Base-by-base conservation (phyloP, 2,797 vertebrate genomes). In the Phalloptychus januarius region DNA sequence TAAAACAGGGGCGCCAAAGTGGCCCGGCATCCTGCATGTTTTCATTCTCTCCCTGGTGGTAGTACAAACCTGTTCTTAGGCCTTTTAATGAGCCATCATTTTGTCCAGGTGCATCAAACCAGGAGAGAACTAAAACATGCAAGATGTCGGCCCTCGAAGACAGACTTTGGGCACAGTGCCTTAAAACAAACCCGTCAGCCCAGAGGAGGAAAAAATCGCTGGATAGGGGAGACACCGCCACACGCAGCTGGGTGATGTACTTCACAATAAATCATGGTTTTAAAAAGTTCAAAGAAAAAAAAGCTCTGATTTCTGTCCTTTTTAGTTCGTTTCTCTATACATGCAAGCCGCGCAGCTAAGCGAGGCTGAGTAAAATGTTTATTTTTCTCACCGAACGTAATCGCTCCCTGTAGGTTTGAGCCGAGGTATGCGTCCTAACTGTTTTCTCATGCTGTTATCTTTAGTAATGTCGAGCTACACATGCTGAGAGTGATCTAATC, bases 371-470 rank as follows among this genome's bases (percentile, higher is more conserved):
- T 97, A 96, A 97, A 98, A 97, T 96, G 96, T 96, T 94, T 95
- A 92, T 93, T 96, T 94, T 95, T 80, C 82, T 90, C 84, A 58
- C 87, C 87, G 84, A 85, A 95, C 96, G 96, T 93, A 95, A 95
- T 97, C 96, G 96, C 97, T 98, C 97, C 96, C 97, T 97, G 96
- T 96, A 97, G 96, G 96, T 96, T 96, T 96, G 96, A 96, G 96
- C 96, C 97, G 97, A 99, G 97, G 96, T 98, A 97, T 97, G 97
- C 94, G 94, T 95, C 96, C 96, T 96, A 96, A 96, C 95, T 94
- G 94, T 96, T 97, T 97, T 95, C 96, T 98, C 97, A 98, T 98
- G 97, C 97, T 96, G 97, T 97, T 96, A 96, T 96, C 96, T 97
- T 98, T 97, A 98, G 96, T 97, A 96, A 96, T 95, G 97, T 97